phyloP scores from a whole-genome alignment of 1,140 invertebrate genomes.

The Meloidogyne floridensis region DNA sequence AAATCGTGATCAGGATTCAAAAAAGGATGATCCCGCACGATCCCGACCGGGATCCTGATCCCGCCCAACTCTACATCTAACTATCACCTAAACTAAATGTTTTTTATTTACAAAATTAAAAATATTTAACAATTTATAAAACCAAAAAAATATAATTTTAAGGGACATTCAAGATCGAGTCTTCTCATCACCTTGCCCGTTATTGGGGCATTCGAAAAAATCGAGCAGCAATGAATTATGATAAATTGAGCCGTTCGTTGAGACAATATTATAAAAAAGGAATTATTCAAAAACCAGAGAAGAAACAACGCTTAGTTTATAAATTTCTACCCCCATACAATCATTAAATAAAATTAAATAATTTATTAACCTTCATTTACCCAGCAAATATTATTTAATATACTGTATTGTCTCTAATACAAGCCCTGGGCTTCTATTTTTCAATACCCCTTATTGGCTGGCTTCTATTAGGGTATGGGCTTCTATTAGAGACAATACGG shows the following conservation, averaged over 20 bases:
- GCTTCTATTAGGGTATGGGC: too few relatives aligned
- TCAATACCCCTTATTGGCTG: too few relatives aligned
- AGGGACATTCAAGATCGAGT: conserved; percentile 97
- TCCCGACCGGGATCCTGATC: too few relatives aligned
- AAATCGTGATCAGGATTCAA: too few relatives aligned
- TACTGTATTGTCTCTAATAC: too few relatives aligned
- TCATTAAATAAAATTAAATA: conserved; percentile 3
- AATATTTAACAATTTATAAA: conserved; percentile 6
- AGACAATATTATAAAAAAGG: conserved; percentile 99
- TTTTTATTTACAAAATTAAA: too few relatives aligned
- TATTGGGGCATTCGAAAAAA: conserved; percentile 97
- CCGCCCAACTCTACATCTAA: too few relatives aligned
- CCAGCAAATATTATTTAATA: too few relatives aligned
- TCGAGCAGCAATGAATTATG: conserved; percentile 98
- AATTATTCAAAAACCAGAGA: conserved; percentile 98
- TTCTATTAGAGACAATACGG: too few relatives aligned
- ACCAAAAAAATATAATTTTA: conserved; percentile 1
- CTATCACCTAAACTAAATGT: too few relatives aligned
- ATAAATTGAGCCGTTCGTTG: conserved; percentile 94
- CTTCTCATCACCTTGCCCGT: conserved; percentile 89
- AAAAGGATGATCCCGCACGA: too few relatives aligned
- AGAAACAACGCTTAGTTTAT: conserved; percentile 88
- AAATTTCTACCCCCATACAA: conserved; percentile 76
- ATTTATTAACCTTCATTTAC: neutral
- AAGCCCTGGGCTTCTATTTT: too few relatives aligned